Conservation (phyloP, 2,888 invertebrate species). For the Luffia ferchaultella region DNA sequence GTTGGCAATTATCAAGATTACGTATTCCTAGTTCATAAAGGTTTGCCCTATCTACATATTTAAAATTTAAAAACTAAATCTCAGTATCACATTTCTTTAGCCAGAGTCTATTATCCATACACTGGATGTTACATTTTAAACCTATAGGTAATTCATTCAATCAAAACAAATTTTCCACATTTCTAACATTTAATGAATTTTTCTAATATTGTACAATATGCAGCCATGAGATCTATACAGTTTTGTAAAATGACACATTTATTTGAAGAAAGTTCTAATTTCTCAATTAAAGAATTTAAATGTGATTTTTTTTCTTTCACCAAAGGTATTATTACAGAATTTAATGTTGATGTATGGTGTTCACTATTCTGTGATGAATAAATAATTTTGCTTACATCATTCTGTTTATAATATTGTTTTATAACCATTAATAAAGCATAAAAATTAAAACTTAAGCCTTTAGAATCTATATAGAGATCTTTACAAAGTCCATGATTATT, state of each 20-base stretch:
- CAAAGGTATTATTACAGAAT: constrained; percentile 44
- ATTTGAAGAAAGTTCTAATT: constrained; percentile 28
- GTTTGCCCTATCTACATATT: no score
- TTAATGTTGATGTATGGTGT: constrained; percentile 39
- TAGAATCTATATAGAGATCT: constrained; percentile 69
- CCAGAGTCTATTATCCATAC: no score
- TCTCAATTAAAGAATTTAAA: constrained; percentile 33
- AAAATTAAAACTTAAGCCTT: constrained; percentile 75
- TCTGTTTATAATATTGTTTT: constrained; percentile 45
- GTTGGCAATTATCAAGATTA: no score
- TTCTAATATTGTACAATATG: constrained; percentile 52
- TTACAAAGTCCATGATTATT: constrained; percentile 66
- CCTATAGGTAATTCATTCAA: no score
- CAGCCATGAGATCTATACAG: constrained; percentile 52
- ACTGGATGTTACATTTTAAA: no score
- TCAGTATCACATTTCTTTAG: no score
- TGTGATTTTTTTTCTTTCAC: constrained; percentile 31
- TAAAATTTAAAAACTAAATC: no score
- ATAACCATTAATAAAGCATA: constrained; percentile 54
- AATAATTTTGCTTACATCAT: constrained; percentile 46
- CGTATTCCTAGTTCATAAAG: no score
- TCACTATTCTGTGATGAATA: constrained; percentile 48
- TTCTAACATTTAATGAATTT: constrained; percentile 60
- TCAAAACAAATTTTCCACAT: constrained; percentile 1
- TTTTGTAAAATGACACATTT: constrained; percentile 42